These are phyloP conservation scores for Pelochelys cantorii DNA, from an alignment of 2,797 vertebrate species.

Conservation along the genomic window DNA sequence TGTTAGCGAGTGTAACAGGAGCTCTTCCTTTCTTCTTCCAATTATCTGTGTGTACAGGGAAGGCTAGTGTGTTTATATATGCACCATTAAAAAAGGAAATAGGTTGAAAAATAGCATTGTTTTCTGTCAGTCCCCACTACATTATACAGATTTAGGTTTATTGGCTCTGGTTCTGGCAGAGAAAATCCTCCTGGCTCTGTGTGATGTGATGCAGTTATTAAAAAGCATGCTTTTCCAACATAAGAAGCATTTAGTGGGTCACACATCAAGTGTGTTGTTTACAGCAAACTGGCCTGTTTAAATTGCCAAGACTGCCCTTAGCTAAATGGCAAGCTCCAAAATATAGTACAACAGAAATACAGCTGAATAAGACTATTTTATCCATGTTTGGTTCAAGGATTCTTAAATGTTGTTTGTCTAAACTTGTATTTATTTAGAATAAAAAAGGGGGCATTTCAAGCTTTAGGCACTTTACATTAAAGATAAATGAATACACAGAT, in stretches of 20 bases:
- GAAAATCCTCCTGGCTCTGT: background rate
- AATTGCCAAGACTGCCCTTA: background rate
- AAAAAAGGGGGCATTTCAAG: background rate
- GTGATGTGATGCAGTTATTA: background rate
- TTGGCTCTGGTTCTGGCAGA: background rate
- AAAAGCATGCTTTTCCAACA: background rate
- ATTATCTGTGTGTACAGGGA: background rate
- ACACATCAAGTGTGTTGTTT: background rate
- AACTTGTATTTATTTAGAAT: background rate
- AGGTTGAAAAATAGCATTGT: background rate
- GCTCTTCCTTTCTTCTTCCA: background rate
- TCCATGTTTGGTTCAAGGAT: background rate
- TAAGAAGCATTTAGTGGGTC: background rate
- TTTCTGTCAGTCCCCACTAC: background rate
- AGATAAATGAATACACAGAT: background rate
- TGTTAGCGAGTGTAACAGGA: background rate
- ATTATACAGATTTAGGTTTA: background rate
- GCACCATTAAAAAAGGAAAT: background rate
- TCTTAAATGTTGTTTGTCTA: background rate
- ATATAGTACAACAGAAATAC: background rate
- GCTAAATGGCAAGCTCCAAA: background rate
- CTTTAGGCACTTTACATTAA: background rate
- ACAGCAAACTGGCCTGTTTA: background rate
- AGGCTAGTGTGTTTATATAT: background rate
- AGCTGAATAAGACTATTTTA: background rate